Conservation (phyloP, 2,797 vertebrate species). For the Myotis daubentonii region DNA sequence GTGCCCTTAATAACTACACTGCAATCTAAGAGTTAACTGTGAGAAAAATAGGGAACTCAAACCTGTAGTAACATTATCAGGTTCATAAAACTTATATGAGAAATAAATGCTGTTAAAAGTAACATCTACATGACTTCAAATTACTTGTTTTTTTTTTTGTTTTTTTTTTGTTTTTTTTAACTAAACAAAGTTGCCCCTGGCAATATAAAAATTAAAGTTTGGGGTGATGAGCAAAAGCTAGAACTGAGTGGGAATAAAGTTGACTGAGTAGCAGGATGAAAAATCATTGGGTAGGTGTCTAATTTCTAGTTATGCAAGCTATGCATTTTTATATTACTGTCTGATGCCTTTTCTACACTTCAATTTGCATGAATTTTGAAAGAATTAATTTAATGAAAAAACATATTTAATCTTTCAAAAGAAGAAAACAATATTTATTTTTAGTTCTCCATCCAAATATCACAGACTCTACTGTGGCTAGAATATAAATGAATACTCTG, state of each 20-base stretch:
- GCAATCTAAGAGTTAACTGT: neutral
- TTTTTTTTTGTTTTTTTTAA: neutral
- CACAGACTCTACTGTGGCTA: constrained; percentile 45
- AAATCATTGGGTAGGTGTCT: neutral
- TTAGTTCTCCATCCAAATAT: constrained; percentile 62
- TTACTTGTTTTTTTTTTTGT: neutral
- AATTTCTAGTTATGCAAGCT: constrained; percentile 22
- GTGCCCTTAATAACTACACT: neutral
- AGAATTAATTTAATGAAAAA: constrained; percentile 61
- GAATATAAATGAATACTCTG: constrained; percentile 67
- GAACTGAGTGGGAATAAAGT: neutral
- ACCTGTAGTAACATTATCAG: neutral
- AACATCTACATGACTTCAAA: neutral
- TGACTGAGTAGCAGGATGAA: neutral
- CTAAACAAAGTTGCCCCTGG: neutral
- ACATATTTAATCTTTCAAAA: constrained; percentile 65
- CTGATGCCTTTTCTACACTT: constrained; percentile 45
- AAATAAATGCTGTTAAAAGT: constrained; percentile 14
- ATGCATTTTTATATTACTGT: constrained; percentile 59
- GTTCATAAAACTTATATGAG: neutral
- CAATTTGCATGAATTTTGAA: constrained; percentile 31
- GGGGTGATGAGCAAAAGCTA: neutral
- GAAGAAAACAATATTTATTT: constrained; percentile 58
- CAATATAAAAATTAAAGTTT: constrained; percentile 18
- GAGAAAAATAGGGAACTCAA: neutral